phyloP scores from a whole-genome alignment of 2,888 invertebrate genomes.

The Pollenia amentaria region DNA sequence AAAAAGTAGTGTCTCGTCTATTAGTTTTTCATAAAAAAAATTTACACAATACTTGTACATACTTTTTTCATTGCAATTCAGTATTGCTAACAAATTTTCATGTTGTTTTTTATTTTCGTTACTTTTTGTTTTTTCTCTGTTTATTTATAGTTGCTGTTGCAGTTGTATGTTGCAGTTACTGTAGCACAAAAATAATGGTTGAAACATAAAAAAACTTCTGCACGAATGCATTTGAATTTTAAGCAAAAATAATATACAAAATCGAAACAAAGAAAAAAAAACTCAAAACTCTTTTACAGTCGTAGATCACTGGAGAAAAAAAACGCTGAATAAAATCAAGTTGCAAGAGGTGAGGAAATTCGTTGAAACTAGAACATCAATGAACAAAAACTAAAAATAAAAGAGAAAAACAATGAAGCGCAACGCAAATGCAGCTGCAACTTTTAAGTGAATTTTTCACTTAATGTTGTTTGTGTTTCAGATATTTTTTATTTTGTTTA shows the following conservation, averaged over 20 bases:
- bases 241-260: conserved; percentile 56
- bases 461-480: conserved; percentile 26
- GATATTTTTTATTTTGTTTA: background rate
- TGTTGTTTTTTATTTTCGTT: conserved; percentile 49
- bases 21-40: conserved; percentile 24
- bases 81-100: conserved; percentile 54
- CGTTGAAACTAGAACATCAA: conserved; percentile 61
- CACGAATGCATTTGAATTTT: conserved; percentile 67
- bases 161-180: conserved; percentile 18
- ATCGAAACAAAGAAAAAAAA: conserved; percentile 40
- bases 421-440: conserved; percentile 72
- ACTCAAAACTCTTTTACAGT: conserved; percentile 50
- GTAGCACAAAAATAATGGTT: conserved; percentile 49
- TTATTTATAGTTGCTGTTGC: conserved; percentile 44
- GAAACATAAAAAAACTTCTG: conserved; percentile 64
- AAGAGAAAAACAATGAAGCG: conserved; percentile 46
- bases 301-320: conserved; percentile 52
- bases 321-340: conserved; percentile 35
- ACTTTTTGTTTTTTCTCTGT: conserved; percentile 7
- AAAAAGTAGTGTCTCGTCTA: conserved; percentile 34
- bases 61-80: conserved; percentile 1
- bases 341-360: conserved; percentile 62
- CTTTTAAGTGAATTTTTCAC: conserved; percentile 65
- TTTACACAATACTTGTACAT: conserved; percentile 41
- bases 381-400: conserved; percentile 19